Conservation (phyloP, 1,140 invertebrate genomes). For the Scaptomyza pallida region DNA sequence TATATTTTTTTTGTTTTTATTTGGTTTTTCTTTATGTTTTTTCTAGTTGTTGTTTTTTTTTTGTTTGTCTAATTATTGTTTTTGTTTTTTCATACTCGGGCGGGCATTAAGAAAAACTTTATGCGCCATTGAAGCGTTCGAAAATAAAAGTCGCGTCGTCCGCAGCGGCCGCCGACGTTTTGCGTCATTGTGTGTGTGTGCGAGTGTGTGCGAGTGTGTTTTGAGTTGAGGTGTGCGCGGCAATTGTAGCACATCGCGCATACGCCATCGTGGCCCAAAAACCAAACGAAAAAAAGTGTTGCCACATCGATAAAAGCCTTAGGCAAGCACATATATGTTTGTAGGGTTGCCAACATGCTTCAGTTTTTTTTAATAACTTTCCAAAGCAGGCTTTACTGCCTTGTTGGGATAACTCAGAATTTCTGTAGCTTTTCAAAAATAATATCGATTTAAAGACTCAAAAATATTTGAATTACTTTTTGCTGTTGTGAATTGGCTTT, state of each 20-base stretch:
- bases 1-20: slow-evolving; percentile 22
- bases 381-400: too few relatives aligned
- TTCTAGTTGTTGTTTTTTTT: slow-evolving; percentile 23
- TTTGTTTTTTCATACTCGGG: slow-evolving; percentile 77
- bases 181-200: slow-evolving; percentile 63
- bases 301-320: too few relatives aligned
- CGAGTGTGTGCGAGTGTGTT: slow-evolving; percentile 33
- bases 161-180: slow-evolving; percentile 47
- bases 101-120: slow-evolving; percentile 81
- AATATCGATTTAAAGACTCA: too few relatives aligned
- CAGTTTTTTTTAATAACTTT: too few relatives aligned
- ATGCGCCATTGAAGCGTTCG: slow-evolving; percentile 81
- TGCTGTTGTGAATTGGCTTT: too few relatives aligned
- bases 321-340: too few relatives aligned
- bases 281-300: background rate
- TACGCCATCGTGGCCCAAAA: slow-evolving; percentile 52
- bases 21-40: slow-evolving; percentile 15
- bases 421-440: too few relatives aligned
- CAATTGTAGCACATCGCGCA: slow-evolving; percentile 73
- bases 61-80: slow-evolving; percentile 78
- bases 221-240: slow-evolving; percentile 38
- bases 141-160: slow-evolving; percentile 78
- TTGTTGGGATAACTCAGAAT: too few relatives aligned
- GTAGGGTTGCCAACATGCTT: too few relatives aligned
- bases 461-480: too few relatives aligned